Conservation (phyloP, 1,140 invertebrate genomes). For the Idris sp. region DNA sequence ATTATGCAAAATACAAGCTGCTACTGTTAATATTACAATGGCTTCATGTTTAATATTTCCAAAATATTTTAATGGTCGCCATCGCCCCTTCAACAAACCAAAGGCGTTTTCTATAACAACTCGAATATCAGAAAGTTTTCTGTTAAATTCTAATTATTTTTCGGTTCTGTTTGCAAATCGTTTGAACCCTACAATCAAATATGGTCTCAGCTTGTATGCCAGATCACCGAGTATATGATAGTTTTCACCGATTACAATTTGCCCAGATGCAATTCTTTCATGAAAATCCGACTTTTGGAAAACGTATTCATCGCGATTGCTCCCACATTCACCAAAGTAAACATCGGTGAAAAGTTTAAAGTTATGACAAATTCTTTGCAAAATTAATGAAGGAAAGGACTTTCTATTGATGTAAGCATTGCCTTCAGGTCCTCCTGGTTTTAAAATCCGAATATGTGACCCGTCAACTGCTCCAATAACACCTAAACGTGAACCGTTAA, state of each 20-base stretch:
- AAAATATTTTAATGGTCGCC: background rate
- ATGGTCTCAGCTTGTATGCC: too few relatives aligned
- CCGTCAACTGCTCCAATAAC: conserved; percentile 8
- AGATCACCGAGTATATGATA: background rate
- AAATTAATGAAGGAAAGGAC: background rate
- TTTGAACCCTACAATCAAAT: too few relatives aligned
- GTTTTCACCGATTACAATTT: background rate
- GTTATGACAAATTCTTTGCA: background rate
- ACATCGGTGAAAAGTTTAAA: background rate
- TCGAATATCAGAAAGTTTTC: background rate
- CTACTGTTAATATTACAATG: background rate
- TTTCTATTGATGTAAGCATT: background rate
- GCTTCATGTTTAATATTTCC: background rate
- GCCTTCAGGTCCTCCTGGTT: background rate
- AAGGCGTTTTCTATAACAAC: too few relatives aligned
- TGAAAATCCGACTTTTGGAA: background rate
- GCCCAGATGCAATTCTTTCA: background rate
- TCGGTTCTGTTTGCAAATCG: too few relatives aligned
- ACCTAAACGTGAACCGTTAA: too few relatives aligned
- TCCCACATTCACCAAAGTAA: background rate
- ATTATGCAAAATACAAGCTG: background rate
- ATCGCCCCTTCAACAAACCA: background rate
- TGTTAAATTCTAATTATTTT: background rate
- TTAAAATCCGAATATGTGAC: conserved; percentile 2
- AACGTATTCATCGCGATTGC: background rate